Base-by-base conservation (phyloP, 2,113 vertebrate species). In the Callaeas wilsoni region DNA sequence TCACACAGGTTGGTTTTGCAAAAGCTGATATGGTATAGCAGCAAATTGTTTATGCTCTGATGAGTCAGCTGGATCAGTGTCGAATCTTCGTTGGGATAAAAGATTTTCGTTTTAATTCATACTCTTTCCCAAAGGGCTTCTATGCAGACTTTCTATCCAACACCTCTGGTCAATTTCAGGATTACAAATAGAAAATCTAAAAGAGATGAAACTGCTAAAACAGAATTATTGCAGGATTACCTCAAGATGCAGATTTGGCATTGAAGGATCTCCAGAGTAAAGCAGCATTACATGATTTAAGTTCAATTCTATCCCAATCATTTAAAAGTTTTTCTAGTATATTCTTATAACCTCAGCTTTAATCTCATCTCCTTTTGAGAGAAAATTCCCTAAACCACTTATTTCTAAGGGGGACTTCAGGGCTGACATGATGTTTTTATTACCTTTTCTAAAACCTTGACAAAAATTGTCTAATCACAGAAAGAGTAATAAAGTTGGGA, bases 131-230 rank as follows among this genome's bases (percentile, higher is more conserved):
- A 60, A 82, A 56, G 0, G 1, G 15, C 29, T 70, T 63, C 62
- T 60, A 7, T 56, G 30, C 44, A 67, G 41, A 23, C 29, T 69
- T 86, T 84, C 53, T 39, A 87, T 26, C 62, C 94, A 87, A 64
- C n/a, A 47, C 46, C 30, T 52, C 73, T 76, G 27, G 49, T 85
- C 85, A 78, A 64, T 86, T 79, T 91, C 64, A 85, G 64, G 75
- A 70, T 84, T 92, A 82, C 60, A 90, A 89, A 64, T 30, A 76
- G 68, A 86, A 57, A 49, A 84, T n/a, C 20, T 94, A 53, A 95
- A 84, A 77, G 63, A 94, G 67, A 90, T 62, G 50, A 71, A 97
- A 93, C 22, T 46, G 62, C 27, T 94, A 76, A 94, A 93, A 23
- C 44, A 83, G 65, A 96, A 87, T 64, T 85, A 88, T 49, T 89